These are phyloP conservation scores for Anastatus disparis DNA, from an alignment of 1,140 invertebrate species.

Conservation along the genomic window DNA sequence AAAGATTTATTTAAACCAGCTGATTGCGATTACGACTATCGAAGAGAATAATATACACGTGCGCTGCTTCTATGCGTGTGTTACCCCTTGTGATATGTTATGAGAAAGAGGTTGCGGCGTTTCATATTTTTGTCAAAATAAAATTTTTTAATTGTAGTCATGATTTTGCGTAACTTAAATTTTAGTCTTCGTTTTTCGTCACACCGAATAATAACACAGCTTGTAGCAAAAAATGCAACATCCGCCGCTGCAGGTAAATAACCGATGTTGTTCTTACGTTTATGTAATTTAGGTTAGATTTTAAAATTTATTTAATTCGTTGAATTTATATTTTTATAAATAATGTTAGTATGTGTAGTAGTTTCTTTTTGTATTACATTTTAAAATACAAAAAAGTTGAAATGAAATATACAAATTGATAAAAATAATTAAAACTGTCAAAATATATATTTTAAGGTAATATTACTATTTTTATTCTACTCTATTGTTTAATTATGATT, in stretches of 20 bases:
- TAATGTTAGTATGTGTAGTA: too few relatives aligned
- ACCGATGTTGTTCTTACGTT: neutral
- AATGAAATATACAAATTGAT: neutral
- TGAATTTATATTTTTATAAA: too few relatives aligned
- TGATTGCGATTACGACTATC: too few relatives aligned
- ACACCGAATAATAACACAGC: neutral
- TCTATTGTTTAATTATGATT: neutral
- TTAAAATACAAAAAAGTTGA: too few relatives aligned
- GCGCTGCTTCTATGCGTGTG: too few relatives aligned
- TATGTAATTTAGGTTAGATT: constrained; percentile 7
- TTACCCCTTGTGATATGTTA: too few relatives aligned
- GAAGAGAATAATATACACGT: too few relatives aligned
- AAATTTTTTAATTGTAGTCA: constrained; percentile 6
- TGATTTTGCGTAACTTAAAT: constrained; percentile 1
- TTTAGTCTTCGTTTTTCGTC: neutral
- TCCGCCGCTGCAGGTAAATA: neutral
- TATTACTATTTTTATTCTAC: neutral
- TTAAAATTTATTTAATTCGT: too few relatives aligned
- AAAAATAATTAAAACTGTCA: neutral
- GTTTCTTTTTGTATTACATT: too few relatives aligned
- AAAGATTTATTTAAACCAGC: too few relatives aligned
- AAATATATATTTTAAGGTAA: neutral
- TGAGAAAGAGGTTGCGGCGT: too few relatives aligned
- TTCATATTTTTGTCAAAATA: constrained; percentile 7
- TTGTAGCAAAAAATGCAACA: neutral